phyloP scores from a whole-genome alignment of 2,113 vertebrate species.

The Crotalus viridis region DNA sequence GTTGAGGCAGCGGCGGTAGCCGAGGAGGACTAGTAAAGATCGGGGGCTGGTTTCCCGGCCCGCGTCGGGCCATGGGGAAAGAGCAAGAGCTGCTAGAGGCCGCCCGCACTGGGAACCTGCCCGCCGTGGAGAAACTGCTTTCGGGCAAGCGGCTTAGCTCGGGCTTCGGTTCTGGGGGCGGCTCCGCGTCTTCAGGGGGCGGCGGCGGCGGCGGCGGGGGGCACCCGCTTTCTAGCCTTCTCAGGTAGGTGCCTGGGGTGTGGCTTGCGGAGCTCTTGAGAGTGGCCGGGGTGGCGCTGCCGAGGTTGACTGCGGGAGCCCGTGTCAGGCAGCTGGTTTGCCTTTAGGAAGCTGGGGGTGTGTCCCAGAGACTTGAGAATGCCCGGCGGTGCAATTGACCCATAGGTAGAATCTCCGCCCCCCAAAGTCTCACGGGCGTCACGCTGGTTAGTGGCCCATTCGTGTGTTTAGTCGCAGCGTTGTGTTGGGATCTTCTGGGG shows the following conservation, averaged over 20 bases:
- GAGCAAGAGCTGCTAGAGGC: slow-evolving; percentile 97
- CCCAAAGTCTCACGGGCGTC: neutral
- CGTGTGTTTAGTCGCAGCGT: neutral
- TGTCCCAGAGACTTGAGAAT: neutral
- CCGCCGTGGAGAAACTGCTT: slow-evolving; percentile 91
- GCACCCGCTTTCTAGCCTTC: slow-evolving; percentile 88
- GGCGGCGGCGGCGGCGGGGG: slow-evolving; percentile 67
- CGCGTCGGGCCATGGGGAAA: slow-evolving; percentile 84
- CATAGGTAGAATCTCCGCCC: neutral
- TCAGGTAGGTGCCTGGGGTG: slow-evolving; percentile 77
- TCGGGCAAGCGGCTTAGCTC: slow-evolving; percentile 87
- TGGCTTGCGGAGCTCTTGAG: neutral
- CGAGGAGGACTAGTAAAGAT: slow-evolving; percentile 30
- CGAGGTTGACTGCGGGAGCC: neutral
- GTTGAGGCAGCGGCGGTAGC: slow-evolving; percentile 44
- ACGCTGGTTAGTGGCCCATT: neutral
- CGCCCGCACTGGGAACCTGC: slow-evolving; percentile 91
- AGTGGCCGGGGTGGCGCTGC: neutral
- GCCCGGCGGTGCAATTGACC: neutral
- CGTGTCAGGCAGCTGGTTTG: neutral
- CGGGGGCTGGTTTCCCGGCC: slow-evolving; percentile 39
- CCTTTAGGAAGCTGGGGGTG: neutral
- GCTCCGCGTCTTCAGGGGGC: slow-evolving; percentile 63
- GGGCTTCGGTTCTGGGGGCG: slow-evolving; percentile 65
- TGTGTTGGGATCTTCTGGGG: neutral